Evolutionary conservation across 2,888 invertebrate species (phyloP).

Genomic region (Acanthosoma haemorrhoidale): DNA sequence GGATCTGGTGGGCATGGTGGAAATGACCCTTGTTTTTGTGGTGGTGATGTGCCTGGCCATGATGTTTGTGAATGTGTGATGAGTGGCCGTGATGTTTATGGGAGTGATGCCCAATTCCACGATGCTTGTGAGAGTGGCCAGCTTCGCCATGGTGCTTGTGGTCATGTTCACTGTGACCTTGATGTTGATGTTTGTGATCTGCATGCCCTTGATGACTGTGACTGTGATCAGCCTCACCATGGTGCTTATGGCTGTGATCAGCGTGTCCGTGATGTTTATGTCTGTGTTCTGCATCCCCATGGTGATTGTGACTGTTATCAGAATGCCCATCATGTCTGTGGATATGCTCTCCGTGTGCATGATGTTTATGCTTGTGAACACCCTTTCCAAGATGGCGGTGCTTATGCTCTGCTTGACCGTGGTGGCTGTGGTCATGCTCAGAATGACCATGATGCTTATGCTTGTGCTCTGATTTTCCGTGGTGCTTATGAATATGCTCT

Average conservation of each 20-base stretch:
- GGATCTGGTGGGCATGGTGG: constrained; percentile 34
- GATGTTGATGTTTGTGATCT: constrained; percentile 45
- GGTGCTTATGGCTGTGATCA: constrained; percentile 40
- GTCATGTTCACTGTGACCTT: constrained; percentile 47
- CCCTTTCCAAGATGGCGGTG: constrained; percentile 41
- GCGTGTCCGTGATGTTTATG: constrained; percentile 42
- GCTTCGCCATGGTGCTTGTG: constrained; percentile 45
- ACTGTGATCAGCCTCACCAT: constrained; percentile 39
- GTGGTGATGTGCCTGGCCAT: constrained; percentile 41
- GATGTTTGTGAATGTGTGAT: constrained; percentile 48
- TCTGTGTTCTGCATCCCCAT: constrained; percentile 39
- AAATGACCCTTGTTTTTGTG: constrained; percentile 43
- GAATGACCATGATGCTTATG: constrained; percentile 40
- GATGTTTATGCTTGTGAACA: constrained; percentile 37
- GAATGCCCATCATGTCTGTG: constrained; percentile 33
- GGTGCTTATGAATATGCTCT: constrained; percentile 38
- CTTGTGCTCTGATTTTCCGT: constrained; percentile 32
- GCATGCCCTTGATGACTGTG: constrained; percentile 42
- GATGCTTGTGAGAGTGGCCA: constrained; percentile 45
- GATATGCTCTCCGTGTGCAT: constrained; percentile 38
- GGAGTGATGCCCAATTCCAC: constrained; percentile 40
- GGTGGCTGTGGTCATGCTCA: constrained; percentile 35
- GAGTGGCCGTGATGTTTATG: constrained; percentile 51
- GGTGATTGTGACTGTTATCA: constrained; percentile 29
- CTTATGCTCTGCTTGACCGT: constrained; percentile 35